Evolutionary conservation across 1,140 invertebrate genomes (phyloP).

Genomic region (Radopholus similis): DNA sequence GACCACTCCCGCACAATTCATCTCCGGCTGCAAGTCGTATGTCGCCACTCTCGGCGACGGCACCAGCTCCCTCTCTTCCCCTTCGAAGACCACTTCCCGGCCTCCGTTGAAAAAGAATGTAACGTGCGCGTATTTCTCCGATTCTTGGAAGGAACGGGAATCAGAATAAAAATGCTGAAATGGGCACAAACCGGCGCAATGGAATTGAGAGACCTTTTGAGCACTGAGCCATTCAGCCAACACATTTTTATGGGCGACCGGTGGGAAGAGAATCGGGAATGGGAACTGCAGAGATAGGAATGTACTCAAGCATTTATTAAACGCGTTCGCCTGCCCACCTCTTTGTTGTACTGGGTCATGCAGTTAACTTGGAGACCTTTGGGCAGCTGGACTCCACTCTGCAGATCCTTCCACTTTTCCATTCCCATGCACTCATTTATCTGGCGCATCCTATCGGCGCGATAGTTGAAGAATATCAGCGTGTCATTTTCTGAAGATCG

Average conservation of each 20-base stretch:
- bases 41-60: constrained; percentile 64
- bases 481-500: constrained; percentile 61
- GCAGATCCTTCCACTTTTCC: constrained; percentile 51
- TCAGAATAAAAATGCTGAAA: neutral
- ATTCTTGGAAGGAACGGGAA: constrained; percentile 53
- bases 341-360: constrained; percentile 65
- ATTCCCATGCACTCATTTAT: constrained; percentile 62
- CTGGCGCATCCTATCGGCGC: constrained; percentile 63
- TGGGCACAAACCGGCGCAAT: constrained; percentile 60
- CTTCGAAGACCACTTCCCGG: constrained; percentile 61
- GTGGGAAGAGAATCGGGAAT: constrained; percentile 62
- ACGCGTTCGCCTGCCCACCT: constrained; percentile 25
- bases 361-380: constrained; percentile 45
- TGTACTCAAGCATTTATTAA: neutral
- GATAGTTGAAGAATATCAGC: constrained; percentile 63
- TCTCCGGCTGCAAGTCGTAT: constrained; percentile 64
- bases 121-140: constrained; percentile 65
- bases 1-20: constrained; percentile 62
- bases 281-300: constrained; percentile 46
- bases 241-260: constrained; percentile 62
- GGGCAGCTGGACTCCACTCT: constrained; percentile 58
- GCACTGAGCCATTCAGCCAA: constrained; percentile 62
- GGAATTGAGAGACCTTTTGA: constrained; percentile 61
- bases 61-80: constrained; percentile 63
- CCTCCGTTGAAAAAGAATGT: constrained; percentile 66